Evolutionary conservation across 2,797 vertebrate genomes (phyloP).

Genomic region (Spinus pinus): DNA sequence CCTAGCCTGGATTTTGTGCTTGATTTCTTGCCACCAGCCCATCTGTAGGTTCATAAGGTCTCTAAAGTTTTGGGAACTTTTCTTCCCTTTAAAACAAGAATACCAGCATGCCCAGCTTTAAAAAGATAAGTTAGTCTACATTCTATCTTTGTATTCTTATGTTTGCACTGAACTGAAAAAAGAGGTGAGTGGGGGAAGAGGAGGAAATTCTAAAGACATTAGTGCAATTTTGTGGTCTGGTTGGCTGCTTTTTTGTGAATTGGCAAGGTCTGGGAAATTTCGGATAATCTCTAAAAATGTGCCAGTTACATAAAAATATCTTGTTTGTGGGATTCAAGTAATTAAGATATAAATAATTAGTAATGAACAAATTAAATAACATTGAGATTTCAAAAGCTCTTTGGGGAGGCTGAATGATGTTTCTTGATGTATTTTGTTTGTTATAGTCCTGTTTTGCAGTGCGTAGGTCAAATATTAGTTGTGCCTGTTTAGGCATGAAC

Average conservation of each 20-base stretch:
- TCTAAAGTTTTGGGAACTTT: neutral
- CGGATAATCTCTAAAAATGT: neutral
- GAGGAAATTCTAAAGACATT: neutral
- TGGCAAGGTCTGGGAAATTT: neutral
- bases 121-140: neutral
- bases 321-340: neutral
- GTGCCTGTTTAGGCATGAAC: neutral
- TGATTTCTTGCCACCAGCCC: neutral
- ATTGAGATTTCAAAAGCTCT: neutral
- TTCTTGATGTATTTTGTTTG: neutral
- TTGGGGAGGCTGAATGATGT: neutral
- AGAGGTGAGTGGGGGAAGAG: neutral
- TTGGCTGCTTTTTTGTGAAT: neutral
- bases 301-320: neutral
- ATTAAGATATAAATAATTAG: neutral
- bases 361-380: slow-evolving; percentile 29
- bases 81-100: neutral
- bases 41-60: neutral
- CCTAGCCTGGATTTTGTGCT: neutral
- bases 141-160: neutral
- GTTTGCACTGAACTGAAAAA: neutral
- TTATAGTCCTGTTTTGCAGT: neutral
- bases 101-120: neutral
- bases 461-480: neutral
- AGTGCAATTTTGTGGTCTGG: neutral